phyloP scores from a whole-genome alignment of 2,888 invertebrate species.

The Leptopilina myrica region DNA sequence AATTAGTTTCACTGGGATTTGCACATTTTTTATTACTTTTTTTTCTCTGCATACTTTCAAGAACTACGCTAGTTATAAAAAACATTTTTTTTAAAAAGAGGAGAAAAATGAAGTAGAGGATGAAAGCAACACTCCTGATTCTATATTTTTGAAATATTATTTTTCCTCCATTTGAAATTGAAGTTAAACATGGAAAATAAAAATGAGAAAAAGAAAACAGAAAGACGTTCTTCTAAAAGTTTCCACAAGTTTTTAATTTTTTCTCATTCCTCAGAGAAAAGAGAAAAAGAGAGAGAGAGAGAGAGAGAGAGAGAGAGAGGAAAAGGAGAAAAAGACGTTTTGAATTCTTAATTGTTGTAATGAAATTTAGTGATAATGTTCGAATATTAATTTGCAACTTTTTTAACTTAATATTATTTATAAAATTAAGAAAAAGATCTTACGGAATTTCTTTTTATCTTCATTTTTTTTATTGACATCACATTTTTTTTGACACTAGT shows the following conservation, averaged over 20 bases:
- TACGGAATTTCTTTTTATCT: too few relatives aligned
- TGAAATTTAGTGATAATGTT: too few relatives aligned
- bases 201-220: not conserved
- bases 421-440: too few relatives aligned
- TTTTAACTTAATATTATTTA: too few relatives aligned
- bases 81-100: too few relatives aligned
- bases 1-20: not conserved
- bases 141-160: not conserved
- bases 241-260: not conserved
- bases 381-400: too few relatives aligned
- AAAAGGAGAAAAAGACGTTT: too few relatives aligned
- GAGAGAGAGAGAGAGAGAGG: too few relatives aligned
- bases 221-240: not conserved
- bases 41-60: constrained; percentile 2
- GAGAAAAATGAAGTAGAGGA: constrained; percentile 16
- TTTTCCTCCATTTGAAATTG: not conserved
- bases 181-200: not conserved
- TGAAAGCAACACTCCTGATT: not conserved
- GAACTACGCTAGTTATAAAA: not conserved
- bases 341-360: too few relatives aligned
- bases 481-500: too few relatives aligned
- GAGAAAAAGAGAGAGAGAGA: not conserved
- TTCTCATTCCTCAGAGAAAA: not conserved
- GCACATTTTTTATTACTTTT: constrained; percentile 13
- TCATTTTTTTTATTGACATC: too few relatives aligned